A percentile compares a stretch with the other conserved stretches of the same genome.
phyloP scores from a whole-genome alignment of 2,113 vertebrate genomes.

The Neotragus pygmaeus region DNA sequence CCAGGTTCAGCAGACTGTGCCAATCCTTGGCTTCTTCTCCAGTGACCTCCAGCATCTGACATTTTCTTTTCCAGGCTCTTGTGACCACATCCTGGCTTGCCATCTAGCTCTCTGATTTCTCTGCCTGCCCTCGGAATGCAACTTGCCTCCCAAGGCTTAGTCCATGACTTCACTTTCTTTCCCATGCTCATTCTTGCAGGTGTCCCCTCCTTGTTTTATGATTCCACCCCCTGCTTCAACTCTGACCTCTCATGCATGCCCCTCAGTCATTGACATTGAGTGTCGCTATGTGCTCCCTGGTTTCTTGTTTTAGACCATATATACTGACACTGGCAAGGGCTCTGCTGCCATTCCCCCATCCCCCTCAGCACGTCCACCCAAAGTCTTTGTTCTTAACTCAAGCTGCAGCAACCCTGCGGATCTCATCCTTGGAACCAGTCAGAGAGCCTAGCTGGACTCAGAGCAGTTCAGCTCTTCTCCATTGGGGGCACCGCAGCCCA shows the following conservation, averaged over 20 bases:
- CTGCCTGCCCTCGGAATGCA: neutral
- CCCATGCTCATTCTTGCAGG: neutral
- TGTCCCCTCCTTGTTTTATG: neutral
- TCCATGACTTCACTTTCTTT: neutral
- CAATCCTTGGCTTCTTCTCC: neutral
- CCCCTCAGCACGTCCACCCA: neutral
- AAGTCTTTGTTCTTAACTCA: neutral
- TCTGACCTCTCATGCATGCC: neutral
- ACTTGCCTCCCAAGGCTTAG: neutral
- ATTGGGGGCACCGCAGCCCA: slow-evolving; percentile 7
- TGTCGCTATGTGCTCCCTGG: neutral
- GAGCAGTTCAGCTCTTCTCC: slow-evolving; percentile 22
- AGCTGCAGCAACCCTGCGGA: neutral
- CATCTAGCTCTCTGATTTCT: neutral
- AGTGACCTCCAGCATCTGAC: neutral
- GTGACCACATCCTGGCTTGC: neutral
- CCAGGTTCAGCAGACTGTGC: neutral
- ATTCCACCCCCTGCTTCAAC: neutral
- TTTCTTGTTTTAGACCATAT: neutral
- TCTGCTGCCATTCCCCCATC: neutral
- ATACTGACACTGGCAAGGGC: neutral
- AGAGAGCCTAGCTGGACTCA: neutral
- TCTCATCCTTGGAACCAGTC: neutral
- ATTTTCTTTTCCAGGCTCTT: neutral
- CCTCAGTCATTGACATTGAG: neutral